These are phyloP conservation scores for Nesoenas mayeri DNA, from an alignment of 2,113 vertebrate species.

Conservation along the genomic window DNA sequence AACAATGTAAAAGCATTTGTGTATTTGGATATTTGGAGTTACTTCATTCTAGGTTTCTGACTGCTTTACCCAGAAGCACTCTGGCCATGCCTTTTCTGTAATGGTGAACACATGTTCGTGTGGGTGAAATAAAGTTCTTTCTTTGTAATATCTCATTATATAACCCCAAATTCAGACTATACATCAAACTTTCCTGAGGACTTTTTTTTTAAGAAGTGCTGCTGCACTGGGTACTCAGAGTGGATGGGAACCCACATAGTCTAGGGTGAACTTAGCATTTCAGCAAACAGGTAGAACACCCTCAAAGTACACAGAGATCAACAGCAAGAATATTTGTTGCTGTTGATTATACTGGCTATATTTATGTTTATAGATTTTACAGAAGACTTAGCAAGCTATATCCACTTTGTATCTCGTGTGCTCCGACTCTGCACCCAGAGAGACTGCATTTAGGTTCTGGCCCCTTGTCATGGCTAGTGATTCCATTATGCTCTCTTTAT, in stretches of 20 bases:
- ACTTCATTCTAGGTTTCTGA: neutral
- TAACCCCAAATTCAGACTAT: neutral
- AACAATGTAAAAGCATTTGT: neutral
- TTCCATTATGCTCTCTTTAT: neutral
- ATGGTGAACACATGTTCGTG: neutral
- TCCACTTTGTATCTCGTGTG: neutral
- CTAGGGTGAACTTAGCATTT: neutral
- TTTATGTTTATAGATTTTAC: neutral
- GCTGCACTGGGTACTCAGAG: neutral
- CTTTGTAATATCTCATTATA: neutral
- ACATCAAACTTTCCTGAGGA: neutral
- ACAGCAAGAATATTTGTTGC: neutral
- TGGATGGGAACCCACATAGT: neutral
- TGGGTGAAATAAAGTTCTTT: neutral
- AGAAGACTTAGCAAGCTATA: neutral
- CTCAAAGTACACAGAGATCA: neutral
- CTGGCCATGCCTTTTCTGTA: neutral
- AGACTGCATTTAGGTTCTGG: neutral
- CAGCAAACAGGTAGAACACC: neutral
- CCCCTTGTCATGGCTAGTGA: neutral
- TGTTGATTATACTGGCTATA: neutral
- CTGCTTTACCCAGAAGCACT: neutral
- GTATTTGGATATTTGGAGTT: neutral
- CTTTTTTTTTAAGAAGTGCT: neutral
- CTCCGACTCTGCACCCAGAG: neutral